Percentiles rank a stretch among this genome's conserved stretches.
phyloP scores from a whole-genome alignment of 2,888 invertebrate species.

The Drosophila emarginata region DNA sequence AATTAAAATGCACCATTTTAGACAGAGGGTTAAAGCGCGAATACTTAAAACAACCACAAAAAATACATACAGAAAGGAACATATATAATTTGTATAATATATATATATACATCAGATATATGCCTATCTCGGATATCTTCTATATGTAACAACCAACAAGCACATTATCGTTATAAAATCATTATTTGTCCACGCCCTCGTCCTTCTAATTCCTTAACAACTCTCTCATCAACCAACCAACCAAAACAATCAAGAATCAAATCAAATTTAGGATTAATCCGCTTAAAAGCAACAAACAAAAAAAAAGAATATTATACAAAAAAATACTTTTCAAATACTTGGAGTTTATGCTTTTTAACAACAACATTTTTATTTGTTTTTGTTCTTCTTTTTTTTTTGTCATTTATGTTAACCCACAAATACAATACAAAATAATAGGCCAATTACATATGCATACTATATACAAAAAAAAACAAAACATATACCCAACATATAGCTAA shows the following conservation, averaged over 20 bases:
- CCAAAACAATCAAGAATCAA: constrained; percentile 18
- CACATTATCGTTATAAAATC: constrained; percentile 44
- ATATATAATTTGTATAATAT: constrained; percentile 23
- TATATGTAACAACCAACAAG: constrained; percentile 27
- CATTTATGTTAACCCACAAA: constrained; percentile 26
- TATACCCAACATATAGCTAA: not conserved
- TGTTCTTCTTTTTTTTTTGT: constrained; percentile 15
- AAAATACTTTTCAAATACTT: constrained; percentile 5
- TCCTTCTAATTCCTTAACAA: constrained; percentile 1
- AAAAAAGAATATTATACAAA: constrained; percentile 12
- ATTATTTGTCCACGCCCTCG: constrained; percentile 16
- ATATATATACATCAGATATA: not conserved
- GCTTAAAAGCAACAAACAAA: constrained; percentile 1
- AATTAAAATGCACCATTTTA: constrained; percentile 1
- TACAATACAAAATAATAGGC: constrained; percentile 10
- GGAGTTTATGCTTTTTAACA: constrained; percentile 40
- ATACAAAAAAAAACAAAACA: constrained; percentile 1
- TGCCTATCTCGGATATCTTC: not conserved
- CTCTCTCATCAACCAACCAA: constrained; percentile 20
- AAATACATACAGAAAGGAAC: constrained; percentile 42
- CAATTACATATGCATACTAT: constrained; percentile 5
- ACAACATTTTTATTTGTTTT: constrained; percentile 22
- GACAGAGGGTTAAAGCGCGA: constrained; percentile 6
- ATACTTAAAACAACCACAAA: constrained; percentile 49
- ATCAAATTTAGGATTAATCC: constrained; percentile 15